phyloP scores from a whole-genome alignment of 2,797 vertebrate genomes.

The Argentina silus region DNA sequence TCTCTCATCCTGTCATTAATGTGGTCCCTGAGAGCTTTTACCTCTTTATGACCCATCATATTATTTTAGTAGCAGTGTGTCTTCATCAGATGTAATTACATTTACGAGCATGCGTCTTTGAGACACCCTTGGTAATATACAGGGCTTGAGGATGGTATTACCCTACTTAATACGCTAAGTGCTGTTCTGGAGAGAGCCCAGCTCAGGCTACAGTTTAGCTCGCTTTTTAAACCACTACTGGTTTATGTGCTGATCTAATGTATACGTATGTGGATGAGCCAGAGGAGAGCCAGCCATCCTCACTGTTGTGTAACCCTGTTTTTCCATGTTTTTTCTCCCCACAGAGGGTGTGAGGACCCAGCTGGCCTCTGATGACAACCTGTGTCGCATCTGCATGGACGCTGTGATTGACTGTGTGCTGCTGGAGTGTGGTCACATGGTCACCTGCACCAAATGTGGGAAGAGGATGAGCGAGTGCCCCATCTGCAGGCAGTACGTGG shows the following conservation, averaged over 20 bases:
- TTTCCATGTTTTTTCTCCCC: constrained; percentile 30
- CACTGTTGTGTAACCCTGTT: neutral
- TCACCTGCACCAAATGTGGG: constrained; percentile 97
- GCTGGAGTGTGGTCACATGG: constrained; percentile 98
- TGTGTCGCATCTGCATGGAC: constrained; percentile 99
- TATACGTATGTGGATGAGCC: neutral
- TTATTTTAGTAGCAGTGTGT: constrained; percentile 52
- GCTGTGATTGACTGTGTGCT: constrained; percentile 96
- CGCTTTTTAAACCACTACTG: constrained; percentile 21
- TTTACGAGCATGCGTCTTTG: constrained; percentile 33
- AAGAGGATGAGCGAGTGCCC: constrained; percentile 99
- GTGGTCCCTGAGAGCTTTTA: constrained; percentile 59
- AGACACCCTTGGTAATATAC: constrained; percentile 42
- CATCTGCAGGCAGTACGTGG: constrained; percentile 97
- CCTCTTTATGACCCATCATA: constrained; percentile 50
- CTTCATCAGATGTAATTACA: constrained; percentile 62
- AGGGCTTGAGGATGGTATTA: constrained; percentile 51
- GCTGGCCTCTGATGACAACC: constrained; percentile 89
- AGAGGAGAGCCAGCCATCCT: neutral
- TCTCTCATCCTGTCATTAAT: constrained; percentile 47
- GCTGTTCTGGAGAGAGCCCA: constrained; percentile 30
- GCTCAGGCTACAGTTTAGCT: constrained; percentile 28
- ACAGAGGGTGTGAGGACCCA: constrained; percentile 87
- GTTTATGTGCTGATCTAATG: neutral
- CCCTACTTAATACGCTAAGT: constrained; percentile 30